These are phyloP conservation scores for Hippolais icterina DNA, from an alignment of 2,113 vertebrate species.

Conservation along the genomic window DNA sequence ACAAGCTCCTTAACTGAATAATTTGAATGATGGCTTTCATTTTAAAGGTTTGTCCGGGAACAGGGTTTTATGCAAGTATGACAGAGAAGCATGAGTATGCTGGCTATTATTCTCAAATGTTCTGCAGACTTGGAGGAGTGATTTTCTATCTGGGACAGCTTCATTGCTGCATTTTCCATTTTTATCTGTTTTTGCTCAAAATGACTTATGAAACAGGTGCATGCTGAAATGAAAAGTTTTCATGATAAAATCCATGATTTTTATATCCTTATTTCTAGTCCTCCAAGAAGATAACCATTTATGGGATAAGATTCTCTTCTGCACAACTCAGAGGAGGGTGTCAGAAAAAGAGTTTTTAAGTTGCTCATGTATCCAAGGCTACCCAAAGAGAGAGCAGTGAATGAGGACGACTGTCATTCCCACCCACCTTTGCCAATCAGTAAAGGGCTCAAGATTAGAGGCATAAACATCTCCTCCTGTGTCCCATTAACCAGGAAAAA, in stretches of 20 bases:
- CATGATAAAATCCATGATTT: constrained; percentile 51
- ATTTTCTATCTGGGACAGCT: constrained; percentile 29
- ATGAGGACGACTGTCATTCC: not conserved
- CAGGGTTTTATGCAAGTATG: not conserved
- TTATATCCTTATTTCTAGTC: constrained; percentile 29
- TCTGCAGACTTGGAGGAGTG: constrained; percentile 13
- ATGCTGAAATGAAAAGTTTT: constrained; percentile 31
- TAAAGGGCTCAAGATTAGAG: not conserved
- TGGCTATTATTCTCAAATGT: constrained; percentile 38
- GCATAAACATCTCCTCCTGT: not conserved
- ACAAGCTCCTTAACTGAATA: not conserved
- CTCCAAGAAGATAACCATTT: constrained; percentile 37
- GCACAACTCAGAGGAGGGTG: not conserved
- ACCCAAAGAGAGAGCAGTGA: not conserved
- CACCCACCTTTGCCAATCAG: not conserved
- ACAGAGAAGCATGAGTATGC: constrained; percentile 1
- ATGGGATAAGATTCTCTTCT: constrained; percentile 23
- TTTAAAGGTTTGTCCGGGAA: not conserved
- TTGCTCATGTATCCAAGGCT: not conserved
- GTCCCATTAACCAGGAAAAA: not conserved
- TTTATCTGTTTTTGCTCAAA: constrained; percentile 23
- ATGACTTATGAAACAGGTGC: constrained; percentile 54
- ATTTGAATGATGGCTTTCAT: constrained; percentile 1
- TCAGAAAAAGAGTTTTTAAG: constrained; percentile 10
- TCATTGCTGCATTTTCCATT: constrained; percentile 38